Base-by-base conservation (phyloP, 2,113 vertebrate species). In the Papio anubis region DNA sequence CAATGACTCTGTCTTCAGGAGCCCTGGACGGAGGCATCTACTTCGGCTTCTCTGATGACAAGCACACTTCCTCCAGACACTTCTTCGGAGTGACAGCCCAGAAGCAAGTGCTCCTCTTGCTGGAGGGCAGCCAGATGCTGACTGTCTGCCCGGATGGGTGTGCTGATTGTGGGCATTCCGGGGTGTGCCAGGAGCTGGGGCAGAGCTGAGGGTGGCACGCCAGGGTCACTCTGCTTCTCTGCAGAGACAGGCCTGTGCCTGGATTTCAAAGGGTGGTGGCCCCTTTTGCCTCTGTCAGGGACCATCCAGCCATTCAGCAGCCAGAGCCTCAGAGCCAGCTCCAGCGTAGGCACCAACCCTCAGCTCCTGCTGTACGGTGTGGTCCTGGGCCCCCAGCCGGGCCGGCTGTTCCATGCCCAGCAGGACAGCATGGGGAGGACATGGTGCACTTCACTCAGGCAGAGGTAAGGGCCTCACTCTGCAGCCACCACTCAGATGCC, bases 91-190 rank as follows among this genome's bases (percentile, higher is more conserved):
- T 99, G 97, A 98, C 90, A 0, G 99, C 99, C 30, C 98, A 98
- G 91, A 99, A 98, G 79, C 99, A 98, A 76, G 97, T 98, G 6
- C 95, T 99, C 66, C 98, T 99, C 97, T 98, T 98, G 40, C 98
- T 99, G 98, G 99, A 99, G 95, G 99, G 98, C 35, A 98, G 99
- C 96, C 98, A 98, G 95, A 99, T 98, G 35, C 99, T 99, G 72
- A 97, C 99, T 0, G 95, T 99, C 27, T 99, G 99, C 98, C 99
- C 99, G 98, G 99, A 99, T 99, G 98, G 73, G 98, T 97, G 45
- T 40, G 35, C n/a, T 59, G 1, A 38, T 27, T 2, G 10, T 6
- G 25, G 45, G 43, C 6, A 0, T 20, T 14, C 75, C 66, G 17
- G n/a, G 8, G 3, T 32, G 45, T 48, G 52, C 50, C 8, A 6